Percentiles rank a stretch among this genome's conserved stretches.
phyloP scores from a whole-genome alignment of 1,140 invertebrate species.

The Drosophila athabasca region DNA sequence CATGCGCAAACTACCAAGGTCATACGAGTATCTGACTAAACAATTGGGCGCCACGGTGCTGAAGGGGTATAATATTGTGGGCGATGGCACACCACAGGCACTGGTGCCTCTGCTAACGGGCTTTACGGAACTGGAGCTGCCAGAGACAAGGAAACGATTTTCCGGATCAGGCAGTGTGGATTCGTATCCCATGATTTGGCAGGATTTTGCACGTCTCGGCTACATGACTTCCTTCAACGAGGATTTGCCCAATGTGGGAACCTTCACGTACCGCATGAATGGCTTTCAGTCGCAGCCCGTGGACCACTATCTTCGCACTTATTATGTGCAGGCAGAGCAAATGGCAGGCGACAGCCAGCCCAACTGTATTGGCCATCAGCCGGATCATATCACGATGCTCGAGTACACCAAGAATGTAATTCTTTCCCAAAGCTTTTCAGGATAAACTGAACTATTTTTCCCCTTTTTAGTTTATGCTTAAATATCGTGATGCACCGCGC shows the following conservation, averaged over 20 bases:
- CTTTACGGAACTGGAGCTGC: conserved; percentile 93
- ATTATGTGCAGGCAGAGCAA: conserved; percentile 86
- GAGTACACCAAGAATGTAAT: conserved; percentile 87
- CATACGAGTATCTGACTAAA: conserved; percentile 90
- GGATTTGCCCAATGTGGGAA: conserved; percentile 92
- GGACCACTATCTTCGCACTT: conserved; percentile 95
- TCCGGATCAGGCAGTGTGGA: conserved; percentile 88
- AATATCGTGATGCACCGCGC: conserved; percentile 86
- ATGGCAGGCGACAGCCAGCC: conserved; percentile 85
- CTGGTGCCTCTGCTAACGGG: conserved; percentile 95
- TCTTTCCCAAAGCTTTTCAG: conserved; percentile 5
- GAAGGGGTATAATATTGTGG: conserved; percentile 95
- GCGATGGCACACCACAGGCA: conserved; percentile 97
- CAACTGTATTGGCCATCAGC: conserved; percentile 91
- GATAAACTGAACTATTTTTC: conserved; percentile 28
- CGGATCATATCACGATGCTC: conserved; percentile 89
- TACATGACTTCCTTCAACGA: conserved; percentile 93
- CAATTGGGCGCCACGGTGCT: conserved; percentile 88
- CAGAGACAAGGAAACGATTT: conserved; percentile 91
- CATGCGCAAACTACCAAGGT: conserved; percentile 92
- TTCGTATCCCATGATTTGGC: conserved; percentile 93
- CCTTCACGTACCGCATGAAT: conserved; percentile 95
- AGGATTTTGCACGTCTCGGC: conserved; percentile 89
- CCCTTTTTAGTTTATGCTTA: conserved; percentile 85
- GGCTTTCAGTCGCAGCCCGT: conserved; percentile 94